Percentiles rank a stretch among this genome's conserved stretches.
Conservation (phyloP, 2,113 vertebrate genomes). For the Ophthalmolycus amberensis region DNA sequence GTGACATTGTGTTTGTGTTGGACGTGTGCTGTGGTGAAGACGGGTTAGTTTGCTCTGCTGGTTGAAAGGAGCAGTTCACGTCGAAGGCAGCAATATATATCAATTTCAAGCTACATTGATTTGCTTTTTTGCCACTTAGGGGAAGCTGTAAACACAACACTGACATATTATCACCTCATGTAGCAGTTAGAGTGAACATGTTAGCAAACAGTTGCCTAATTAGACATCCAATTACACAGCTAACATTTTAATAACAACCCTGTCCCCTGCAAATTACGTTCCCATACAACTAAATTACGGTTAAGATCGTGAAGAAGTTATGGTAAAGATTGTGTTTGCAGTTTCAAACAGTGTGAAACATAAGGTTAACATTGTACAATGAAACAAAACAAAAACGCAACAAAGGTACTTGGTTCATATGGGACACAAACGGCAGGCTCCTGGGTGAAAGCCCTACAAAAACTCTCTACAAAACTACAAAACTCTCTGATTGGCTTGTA, state of each 20-base stretch:
- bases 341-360: neutral
- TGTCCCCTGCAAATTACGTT: too few species aligned
- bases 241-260: neutral
- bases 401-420: too few species aligned
- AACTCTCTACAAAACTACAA: too few species aligned
- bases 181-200: neutral
- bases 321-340: too few species aligned
- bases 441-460: too few species aligned
- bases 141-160: neutral
- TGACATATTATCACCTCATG: neutral
- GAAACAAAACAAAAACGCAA: too few species aligned
- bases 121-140: neutral
- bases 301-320: too few species aligned
- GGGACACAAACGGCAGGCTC: too few species aligned
- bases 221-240: neutral
- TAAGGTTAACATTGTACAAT: too few species aligned
- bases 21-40: neutral
- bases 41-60: neutral
- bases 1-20: neutral
- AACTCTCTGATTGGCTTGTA: neutral
- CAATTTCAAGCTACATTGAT: neutral
- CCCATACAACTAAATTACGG: too few species aligned
- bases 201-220: neutral
- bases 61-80: too few species aligned
- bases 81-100: neutral